Base-by-base conservation (phyloP, 2,888 invertebrate genomes). In the Venusia cambrica region DNA sequence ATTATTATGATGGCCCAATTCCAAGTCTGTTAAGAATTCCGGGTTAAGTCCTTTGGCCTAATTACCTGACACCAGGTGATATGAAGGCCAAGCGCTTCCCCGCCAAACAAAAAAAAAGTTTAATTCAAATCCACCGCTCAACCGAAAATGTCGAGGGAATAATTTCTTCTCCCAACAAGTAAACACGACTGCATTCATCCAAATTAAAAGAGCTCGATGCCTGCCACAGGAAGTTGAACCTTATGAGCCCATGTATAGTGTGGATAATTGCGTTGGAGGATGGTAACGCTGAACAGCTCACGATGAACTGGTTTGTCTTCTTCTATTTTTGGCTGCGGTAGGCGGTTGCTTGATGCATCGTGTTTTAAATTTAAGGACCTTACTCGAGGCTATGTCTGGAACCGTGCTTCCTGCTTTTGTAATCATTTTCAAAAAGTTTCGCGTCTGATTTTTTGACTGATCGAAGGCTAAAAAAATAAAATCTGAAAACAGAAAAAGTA, bases 321-420 rank as follows among this genome's bases (percentile, higher is more conserved):
- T 58, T 83, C 73, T 85, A 85, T 85, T 85, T 85, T 78, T 83
- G 80, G 72, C 81, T 84, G 84, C 80, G 85, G 85, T 85, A 85
- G 85, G 85, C 85, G 85, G 85, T 74, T 73, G 79, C 71, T 77
- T 71, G 21, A 71, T 78, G 76, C 68, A 70, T 60, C 65, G 62
- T 56, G 60, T 80, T 80, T 75, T 73, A 64, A 64, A 55, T 62
- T 72, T 68, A 62, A 57, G 62, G 64, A 54, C 54, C 62, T 74
- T 72, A 63, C 69, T 62, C 52, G 68, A 62, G 68, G 71, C 70
- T 58, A 63, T 59, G 71, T 72, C 73, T 78, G 74, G 66, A 69
- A 35, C 72, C 75, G 72, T 72, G 63, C 70, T 79, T 85, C 84
- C 84, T 77, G 84, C 76, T 73, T 76, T 83, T 83, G 80, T 81